These are phyloP conservation scores for Chalcis sispes DNA, from an alignment of 2,888 invertebrate genomes.

Conservation along the genomic window DNA sequence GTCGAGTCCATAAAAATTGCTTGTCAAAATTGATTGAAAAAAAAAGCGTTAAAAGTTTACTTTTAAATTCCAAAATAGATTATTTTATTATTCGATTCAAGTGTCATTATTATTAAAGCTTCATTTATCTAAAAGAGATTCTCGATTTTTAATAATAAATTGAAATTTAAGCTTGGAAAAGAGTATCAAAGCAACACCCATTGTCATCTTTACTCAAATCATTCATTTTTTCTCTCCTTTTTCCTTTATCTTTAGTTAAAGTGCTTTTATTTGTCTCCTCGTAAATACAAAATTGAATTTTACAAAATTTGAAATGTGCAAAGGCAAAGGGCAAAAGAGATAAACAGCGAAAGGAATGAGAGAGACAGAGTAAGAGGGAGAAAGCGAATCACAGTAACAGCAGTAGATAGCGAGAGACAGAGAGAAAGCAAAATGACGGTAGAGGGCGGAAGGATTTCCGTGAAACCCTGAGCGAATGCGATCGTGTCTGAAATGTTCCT, in stretches of 20 bases:
- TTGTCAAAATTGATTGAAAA: too few species aligned
- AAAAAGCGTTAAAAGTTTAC: too few species aligned
- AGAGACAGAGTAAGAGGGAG: slow-evolving; percentile 45
- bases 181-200: too few species aligned
- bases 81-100: too few species aligned
- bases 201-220: too few species aligned
- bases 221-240: not conserved
- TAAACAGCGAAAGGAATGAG: not conserved
- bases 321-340: slow-evolving; percentile 4
- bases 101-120: too few species aligned
- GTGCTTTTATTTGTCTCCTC: not conserved
- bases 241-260: not conserved
- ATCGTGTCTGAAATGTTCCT: slow-evolving; percentile 58
- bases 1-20: too few species aligned
- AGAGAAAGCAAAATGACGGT: slow-evolving; percentile 9
- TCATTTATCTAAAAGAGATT: too few species aligned
- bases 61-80: too few species aligned
- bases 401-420: not conserved
- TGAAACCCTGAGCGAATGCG: slow-evolving; percentile 63
- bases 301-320: slow-evolving; percentile 1
- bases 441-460: slow-evolving; percentile 65
- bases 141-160: too few species aligned
- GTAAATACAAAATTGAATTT: slow-evolving; percentile 16
- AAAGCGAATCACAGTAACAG: slow-evolving; percentile 36
- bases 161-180: too few species aligned